These are phyloP conservation scores for Menidia menidia DNA, from an alignment of 2,797 vertebrate species.

Conservation along the genomic window DNA sequence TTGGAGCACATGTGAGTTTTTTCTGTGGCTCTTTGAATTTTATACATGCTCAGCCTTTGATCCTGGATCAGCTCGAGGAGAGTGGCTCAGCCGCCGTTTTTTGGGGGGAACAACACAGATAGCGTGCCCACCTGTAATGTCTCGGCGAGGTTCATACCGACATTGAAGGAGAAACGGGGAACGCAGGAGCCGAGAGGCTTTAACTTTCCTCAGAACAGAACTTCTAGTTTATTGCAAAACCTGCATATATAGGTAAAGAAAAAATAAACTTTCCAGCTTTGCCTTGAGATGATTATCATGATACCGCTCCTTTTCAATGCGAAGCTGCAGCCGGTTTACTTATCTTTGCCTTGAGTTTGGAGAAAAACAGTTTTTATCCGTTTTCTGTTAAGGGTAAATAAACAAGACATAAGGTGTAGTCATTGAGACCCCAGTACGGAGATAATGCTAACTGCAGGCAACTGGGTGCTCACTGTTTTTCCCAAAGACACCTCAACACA, in stretches of 20 bases:
- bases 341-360: background rate
- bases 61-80: slow-evolving; percentile 59
- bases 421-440: background rate
- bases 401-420: background rate
- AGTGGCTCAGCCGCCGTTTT: slow-evolving; percentile 40
- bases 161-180: slow-evolving; percentile 11
- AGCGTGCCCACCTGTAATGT: background rate
- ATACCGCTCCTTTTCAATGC: background rate
- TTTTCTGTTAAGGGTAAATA: slow-evolving; percentile 4
- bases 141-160: slow-evolving; percentile 24
- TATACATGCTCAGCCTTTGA: slow-evolving; percentile 42
- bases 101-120: slow-evolving; percentile 19
- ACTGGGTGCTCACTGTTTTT: too few relatives aligned
- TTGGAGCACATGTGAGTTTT: slow-evolving; percentile 31
- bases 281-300: background rate
- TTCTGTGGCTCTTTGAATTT: slow-evolving; percentile 37
- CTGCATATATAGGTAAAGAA: background rate
- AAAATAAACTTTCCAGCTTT: background rate
- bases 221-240: slow-evolving; percentile 3
- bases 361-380: too few relatives aligned
- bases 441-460: background rate
- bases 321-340: slow-evolving; percentile 2
- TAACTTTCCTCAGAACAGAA: background rate
- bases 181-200: background rate
- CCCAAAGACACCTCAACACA: too few relatives aligned